These are phyloP conservation scores for Synchiropus splendidus DNA, from an alignment of 2,113 vertebrate genomes.

Conservation along the genomic window DNA sequence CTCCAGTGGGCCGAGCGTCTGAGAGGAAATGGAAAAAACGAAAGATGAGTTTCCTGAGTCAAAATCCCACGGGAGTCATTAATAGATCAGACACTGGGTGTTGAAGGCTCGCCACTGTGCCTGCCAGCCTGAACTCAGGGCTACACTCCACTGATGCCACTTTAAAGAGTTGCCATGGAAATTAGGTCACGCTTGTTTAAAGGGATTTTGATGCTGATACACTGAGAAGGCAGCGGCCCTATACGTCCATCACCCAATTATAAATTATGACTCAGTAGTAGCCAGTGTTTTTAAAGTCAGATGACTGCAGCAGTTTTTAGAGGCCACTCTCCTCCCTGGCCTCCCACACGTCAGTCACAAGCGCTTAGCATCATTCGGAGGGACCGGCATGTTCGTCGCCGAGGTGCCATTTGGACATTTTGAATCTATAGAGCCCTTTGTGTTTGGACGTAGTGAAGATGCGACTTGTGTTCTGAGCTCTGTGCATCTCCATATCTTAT, in stretches of 20 bases:
- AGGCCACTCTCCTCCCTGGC: constrained; percentile 1
- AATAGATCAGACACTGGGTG: constrained; percentile 51
- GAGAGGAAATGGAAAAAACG: constrained; percentile 27
- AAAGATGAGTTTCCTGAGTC: constrained; percentile 36
- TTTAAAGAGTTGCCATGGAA: constrained; percentile 53
- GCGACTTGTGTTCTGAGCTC: constrained; percentile 1
- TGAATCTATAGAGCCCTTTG: constrained; percentile 10
- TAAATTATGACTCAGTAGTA: constrained; percentile 56
- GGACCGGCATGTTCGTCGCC: constrained; percentile 23
- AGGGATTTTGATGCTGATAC: constrained; percentile 57
- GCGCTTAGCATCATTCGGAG: constrained; percentile 23
- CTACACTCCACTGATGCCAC: constrained; percentile 45
- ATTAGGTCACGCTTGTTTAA: constrained; percentile 49
- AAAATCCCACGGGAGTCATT: constrained; percentile 47
- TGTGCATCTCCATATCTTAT: too few species aligned
- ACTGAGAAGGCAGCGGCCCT: constrained; percentile 43
- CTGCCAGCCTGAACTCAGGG: constrained; percentile 30
- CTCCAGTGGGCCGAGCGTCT: constrained; percentile 15
- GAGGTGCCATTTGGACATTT: constrained; percentile 26
- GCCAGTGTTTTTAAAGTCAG: constrained; percentile 30
- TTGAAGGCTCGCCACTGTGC: constrained; percentile 29
- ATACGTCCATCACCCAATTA: constrained; percentile 58
- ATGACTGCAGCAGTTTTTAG: constrained; percentile 21
- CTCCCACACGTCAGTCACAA: constrained; percentile 16
- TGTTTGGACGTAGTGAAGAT: constrained; percentile 8